A percentile compares a stretch with the other conserved stretches of the same genome.
These are phyloP conservation scores for Podilymbus podiceps DNA, from an alignment of 2,113 vertebrate species.

Conservation along the genomic window DNA sequence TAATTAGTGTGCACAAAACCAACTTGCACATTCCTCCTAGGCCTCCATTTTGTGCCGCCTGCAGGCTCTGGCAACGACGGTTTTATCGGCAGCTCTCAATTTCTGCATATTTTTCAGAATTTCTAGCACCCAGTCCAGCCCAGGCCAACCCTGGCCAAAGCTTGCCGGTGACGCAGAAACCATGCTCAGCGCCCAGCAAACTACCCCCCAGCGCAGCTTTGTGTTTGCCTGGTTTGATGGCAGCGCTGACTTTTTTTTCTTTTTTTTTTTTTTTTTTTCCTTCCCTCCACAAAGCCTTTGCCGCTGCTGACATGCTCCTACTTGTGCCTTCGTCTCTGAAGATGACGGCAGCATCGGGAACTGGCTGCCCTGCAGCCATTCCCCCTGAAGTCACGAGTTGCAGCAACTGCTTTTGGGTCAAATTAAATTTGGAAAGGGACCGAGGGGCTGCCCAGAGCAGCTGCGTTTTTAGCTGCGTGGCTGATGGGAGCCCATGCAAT, in stretches of 20 bases:
- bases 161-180: neutral
- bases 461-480: neutral
- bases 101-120: accelerated
- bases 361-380: neutral
- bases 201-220: neutral
- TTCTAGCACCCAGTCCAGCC: accelerated
- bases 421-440: neutral
- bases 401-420: neutral
- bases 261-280: neutral
- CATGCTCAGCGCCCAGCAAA: neutral
- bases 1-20: neutral
- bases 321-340: neutral
- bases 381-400: neutral
- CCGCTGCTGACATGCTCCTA: neutral
- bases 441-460: neutral
- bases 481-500: accelerated
- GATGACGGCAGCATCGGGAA: neutral
- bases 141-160: neutral
- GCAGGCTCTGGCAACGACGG: neutral
- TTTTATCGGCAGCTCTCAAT: accelerated
- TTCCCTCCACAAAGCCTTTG: neutral
- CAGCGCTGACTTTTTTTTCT: neutral
- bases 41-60: neutral
- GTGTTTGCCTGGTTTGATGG: neutral
- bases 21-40: neutral